Conservation (phyloP, 2,888 invertebrate genomes). For the Amiota mariae region DNA sequence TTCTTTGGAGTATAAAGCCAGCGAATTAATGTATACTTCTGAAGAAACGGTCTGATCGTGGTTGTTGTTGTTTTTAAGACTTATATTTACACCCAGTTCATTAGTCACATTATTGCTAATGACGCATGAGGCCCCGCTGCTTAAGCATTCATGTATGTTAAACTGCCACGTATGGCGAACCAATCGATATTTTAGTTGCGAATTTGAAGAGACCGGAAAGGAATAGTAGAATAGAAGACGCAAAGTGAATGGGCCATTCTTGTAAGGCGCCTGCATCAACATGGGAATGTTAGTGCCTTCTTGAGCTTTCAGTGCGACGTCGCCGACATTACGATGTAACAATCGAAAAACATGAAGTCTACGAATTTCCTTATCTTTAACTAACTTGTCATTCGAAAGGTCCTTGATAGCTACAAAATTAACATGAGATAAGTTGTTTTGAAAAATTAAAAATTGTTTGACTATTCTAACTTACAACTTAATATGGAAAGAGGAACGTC, state of each 20-base stretch:
- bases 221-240: slow-evolving; percentile 85
- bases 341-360: slow-evolving; percentile 71
- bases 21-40: slow-evolving; percentile 68
- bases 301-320: slow-evolving; percentile 64
- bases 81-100: slow-evolving; percentile 79
- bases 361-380: slow-evolving; percentile 73
- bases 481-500: slow-evolving; percentile 71
- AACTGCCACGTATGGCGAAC: slow-evolving; percentile 80
- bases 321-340: slow-evolving; percentile 53
- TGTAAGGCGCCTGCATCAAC: slow-evolving; percentile 82
- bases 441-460: neutral
- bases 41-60: slow-evolving; percentile 75
- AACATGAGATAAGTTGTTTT: neutral
- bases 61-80: slow-evolving; percentile 81
- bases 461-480: slow-evolving; percentile 62
- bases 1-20: slow-evolving; percentile 68
- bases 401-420: slow-evolving; percentile 62
- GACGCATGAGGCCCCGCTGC: slow-evolving; percentile 75
- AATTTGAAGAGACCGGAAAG: slow-evolving; percentile 63
- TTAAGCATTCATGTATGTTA: slow-evolving; percentile 78
- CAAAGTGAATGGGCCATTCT: slow-evolving; percentile 78
- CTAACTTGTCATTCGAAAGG: slow-evolving; percentile 71
- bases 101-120: slow-evolving; percentile 76
- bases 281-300: slow-evolving; percentile 72
- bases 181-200: slow-evolving; percentile 75